Base-by-base conservation (phyloP, 2,888 invertebrate genomes). In the Cordilura impudica region DNA sequence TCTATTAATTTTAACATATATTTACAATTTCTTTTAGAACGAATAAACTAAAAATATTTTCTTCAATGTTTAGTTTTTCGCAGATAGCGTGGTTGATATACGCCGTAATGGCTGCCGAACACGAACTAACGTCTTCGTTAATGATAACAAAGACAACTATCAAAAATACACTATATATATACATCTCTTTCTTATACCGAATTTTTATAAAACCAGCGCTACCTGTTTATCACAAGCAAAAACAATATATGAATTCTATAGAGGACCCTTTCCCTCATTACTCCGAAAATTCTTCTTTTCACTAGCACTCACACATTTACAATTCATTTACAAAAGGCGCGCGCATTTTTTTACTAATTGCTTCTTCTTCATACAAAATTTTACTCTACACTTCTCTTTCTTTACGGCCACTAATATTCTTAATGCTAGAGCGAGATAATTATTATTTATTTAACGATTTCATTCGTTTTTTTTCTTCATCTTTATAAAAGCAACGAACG, bases 71-170 rank as follows among this genome's bases (percentile, higher is more conserved):
- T 71, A 66, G 35, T 53, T 73, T 71, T 87, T 87, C 82, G 83
- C 85, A 84, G 84, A 86, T 85, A 87, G 87, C 87, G 87, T 87
- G 87, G 87, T 87, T 88, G 84, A 85, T 87, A 85, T 86, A 94
- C 94, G 94, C 94, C 94, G 94, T 94, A 94, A 95, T 95, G 94
- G 94, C 94, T 94, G 94, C 86, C 85, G 86, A 87, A 85, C 81
- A 84, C 82, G 82, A 76, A 73, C 76, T 76, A 72, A 76, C 39
- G 69, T 39, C 75, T 79, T 78, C 78, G 72, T 72, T 56, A 54
- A 54, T 31, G 53, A 60, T 4, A 77, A 80, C 35, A 77, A 73
- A 77, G 80, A 73, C 56, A 66, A 35, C 76, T 67, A 49, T 16
- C 26, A 43, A 49, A 65, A 47, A 29, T 23, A 56, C 19, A 63